Evolutionary conservation across 1,140 invertebrate species (phyloP), one percentile per base, ranked within the genome.

Genomic region (Sitodiplosis mosellana): DNA sequence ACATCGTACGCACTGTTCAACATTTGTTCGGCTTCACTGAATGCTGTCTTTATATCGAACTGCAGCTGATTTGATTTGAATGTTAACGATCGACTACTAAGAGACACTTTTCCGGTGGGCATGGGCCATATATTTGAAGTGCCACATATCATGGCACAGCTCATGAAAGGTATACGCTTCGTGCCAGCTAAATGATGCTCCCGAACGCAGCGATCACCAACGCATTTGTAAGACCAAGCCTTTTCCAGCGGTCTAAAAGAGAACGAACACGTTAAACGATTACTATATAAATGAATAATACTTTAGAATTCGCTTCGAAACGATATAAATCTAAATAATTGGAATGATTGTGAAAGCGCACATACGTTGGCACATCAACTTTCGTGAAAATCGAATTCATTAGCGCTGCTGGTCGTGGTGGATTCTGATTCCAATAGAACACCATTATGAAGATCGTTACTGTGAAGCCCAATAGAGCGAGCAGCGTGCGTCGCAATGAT

Each of bases 181-280:
- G 47, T 52, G 21, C 46, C 27, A 21, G 43, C 52, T 19, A 48
- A 44, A 49, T 58, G 59, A 43, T 52, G 48, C 15, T 55, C 41
- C 19, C 62, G 58, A 6, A 64, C 49, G 33, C 62, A 64, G 48
- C 54, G 53, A 27, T 64, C 58, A 48, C 55, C 54, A 43, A 61
- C 60, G 43, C 62, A 64, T 48, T 61, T 60, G 34, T 64, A 64
- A 0, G 60, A 64, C 62, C 62, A 64, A 2, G 59, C 53, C 52
- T 59, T 64, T 46, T 64, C 62, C 27, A 56, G 49, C 38, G 62
- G 62, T 54, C 61, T 64, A 14, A n/a, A 49, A 38, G 22, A 18
- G 17, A 18, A 49, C 38, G 40, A 12, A 22, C 2, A n/a, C n/a
- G n/a, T n/a, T n/a, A n/a, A n/a, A n/a, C n/a, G n/a, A n/a, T n/a